A percentile compares a stretch with the other conserved stretches of the same genome.
These are phyloP conservation scores for Anoura caudifer DNA, from an alignment of 2,113 vertebrate species.

Conservation along the genomic window DNA sequence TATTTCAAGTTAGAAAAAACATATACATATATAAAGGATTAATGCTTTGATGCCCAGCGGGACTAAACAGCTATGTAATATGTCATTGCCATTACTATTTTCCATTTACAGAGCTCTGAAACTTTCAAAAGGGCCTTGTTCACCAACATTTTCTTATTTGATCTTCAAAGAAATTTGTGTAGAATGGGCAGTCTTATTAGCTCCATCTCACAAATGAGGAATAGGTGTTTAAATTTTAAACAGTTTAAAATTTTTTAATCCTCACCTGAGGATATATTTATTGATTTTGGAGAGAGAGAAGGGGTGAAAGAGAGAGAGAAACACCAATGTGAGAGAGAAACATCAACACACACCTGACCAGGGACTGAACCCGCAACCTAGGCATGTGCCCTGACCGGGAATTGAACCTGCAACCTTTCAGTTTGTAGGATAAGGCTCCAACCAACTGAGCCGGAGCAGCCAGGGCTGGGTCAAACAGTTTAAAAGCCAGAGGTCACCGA, in stretches of 20 bases:
- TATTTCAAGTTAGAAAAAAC: not conserved
- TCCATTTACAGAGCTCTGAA: not conserved
- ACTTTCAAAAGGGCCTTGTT: not conserved
- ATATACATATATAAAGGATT: not conserved
- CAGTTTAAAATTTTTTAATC: too few relatives aligned
- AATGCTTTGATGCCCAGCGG: not conserved
- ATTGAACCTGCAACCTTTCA: too few relatives aligned
- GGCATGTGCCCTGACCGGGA: too few relatives aligned
- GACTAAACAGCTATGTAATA: not conserved
- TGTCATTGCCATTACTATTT: not conserved
- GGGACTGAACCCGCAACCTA: too few relatives aligned
- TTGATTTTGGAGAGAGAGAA: too few relatives aligned
- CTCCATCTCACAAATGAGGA: not conserved
- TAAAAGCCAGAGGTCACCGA: not conserved
- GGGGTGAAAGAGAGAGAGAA: too few relatives aligned
- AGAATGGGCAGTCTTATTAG: not conserved
- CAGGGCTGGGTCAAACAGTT: not conserved
- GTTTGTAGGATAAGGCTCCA: too few relatives aligned
- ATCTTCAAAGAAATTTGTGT: not conserved
- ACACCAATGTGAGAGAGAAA: too few relatives aligned
- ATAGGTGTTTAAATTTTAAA: too few relatives aligned
- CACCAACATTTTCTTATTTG: not conserved
- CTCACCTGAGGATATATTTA: too few relatives aligned
- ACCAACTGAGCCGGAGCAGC: too few relatives aligned
- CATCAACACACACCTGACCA: too few relatives aligned